Conservation (phyloP, 2,888 invertebrate species). For the Drosophila gaucha region DNA sequence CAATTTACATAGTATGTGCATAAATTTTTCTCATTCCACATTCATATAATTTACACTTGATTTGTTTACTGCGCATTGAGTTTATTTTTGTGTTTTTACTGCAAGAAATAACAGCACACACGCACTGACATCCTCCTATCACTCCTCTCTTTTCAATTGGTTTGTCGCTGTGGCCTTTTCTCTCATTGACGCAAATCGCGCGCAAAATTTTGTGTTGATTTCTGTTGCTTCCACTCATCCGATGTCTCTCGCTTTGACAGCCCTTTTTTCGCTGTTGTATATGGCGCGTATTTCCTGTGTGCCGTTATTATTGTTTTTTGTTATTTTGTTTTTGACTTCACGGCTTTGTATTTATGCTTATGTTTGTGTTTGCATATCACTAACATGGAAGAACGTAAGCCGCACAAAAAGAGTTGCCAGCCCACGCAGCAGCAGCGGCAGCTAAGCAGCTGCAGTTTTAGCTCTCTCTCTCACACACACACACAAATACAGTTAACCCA, state of each 20-base stretch:
- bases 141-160: conserved; percentile 12
- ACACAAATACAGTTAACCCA: conserved; percentile 16
- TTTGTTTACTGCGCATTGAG: conserved; percentile 62
- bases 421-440: conserved; percentile 51
- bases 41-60: conserved; percentile 64
- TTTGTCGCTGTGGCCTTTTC: too few relatives aligned
- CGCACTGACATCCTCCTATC: conserved; percentile 5
- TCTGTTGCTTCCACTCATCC: conserved; percentile 45
- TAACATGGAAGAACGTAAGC: conserved; percentile 69
- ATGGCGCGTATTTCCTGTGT: conserved; percentile 59
- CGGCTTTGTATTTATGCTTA: conserved; percentile 47
- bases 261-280: conserved; percentile 45
- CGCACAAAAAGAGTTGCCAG: conserved; percentile 59
- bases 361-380: conserved; percentile 72
- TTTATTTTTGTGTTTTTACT: conserved; percentile 72
- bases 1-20: conserved; percentile 42
- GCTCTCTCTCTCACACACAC: conserved; percentile 12
- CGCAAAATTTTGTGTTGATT: conserved; percentile 70
- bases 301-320: conserved; percentile 24
- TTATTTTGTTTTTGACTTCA: conserved; percentile 53
- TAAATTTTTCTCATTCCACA: conserved; percentile 24
- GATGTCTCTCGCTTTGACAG: conserved; percentile 3
- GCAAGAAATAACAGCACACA: conserved; percentile 45
- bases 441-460: conserved; percentile 43
- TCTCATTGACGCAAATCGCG: conserved; percentile 74